These are phyloP conservation scores for Sycophila sp. DNA, from an alignment of 1,140 invertebrate genomes.

Conservation along the genomic window DNA sequence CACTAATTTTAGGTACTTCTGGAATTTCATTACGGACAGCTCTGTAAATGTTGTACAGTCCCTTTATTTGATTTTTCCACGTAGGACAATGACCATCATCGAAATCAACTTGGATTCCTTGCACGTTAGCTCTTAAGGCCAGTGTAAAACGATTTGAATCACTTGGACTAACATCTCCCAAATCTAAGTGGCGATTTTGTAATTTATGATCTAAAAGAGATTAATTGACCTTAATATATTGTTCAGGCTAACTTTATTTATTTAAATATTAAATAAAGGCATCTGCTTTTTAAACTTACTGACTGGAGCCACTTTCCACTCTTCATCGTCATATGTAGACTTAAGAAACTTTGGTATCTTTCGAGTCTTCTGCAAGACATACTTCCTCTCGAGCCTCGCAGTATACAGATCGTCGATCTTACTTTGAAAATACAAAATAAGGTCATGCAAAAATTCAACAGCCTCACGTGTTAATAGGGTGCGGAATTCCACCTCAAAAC, in stretches of 20 bases:
- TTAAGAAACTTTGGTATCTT: conserved; percentile 55
- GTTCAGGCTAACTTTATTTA: background rate
- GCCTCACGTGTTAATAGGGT: conserved; percentile 60
- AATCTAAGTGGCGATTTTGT: conserved; percentile 66
- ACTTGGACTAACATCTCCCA: conserved; percentile 72
- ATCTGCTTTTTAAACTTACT: conserved; percentile 55
- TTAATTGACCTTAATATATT: background rate
- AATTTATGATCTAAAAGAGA: conserved; percentile 41
- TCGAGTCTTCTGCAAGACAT: conserved; percentile 46
- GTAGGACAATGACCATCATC: conserved; percentile 80
- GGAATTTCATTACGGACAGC: conserved; percentile 68
- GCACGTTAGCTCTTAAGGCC: conserved; percentile 66
- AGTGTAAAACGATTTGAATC: conserved; percentile 68
- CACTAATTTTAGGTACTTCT: conserved; percentile 64
- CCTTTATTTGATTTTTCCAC: conserved; percentile 75
- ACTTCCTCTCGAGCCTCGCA: conserved; percentile 54
- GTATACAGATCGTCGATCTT: conserved; percentile 62
- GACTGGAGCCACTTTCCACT: conserved; percentile 69
- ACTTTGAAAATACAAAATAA: conserved; percentile 62
- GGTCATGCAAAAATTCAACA: conserved; percentile 61
- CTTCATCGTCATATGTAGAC: conserved; percentile 54
- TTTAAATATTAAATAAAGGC: background rate
- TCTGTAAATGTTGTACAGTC: conserved; percentile 72
- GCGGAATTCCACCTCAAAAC: conserved; percentile 65
- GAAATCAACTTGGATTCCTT: conserved; percentile 73